These are phyloP conservation scores for Onychorhynchus coronatus DNA, from an alignment of 2,113 vertebrate genomes.

Conservation along the genomic window DNA sequence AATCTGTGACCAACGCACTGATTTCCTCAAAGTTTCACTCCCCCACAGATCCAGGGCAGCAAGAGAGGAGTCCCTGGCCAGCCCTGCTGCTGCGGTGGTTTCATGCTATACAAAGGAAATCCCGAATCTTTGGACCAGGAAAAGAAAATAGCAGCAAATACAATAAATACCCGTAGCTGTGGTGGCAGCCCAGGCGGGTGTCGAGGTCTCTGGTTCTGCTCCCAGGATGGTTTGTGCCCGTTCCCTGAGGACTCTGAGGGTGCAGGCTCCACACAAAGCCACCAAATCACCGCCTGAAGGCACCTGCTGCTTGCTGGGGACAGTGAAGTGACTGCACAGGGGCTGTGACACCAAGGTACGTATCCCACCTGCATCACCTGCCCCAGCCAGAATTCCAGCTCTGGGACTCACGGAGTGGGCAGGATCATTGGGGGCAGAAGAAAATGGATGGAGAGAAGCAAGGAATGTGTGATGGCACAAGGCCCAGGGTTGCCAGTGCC, in stretches of 20 bases:
- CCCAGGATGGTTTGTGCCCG: neutral
- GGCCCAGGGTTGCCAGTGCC: neutral
- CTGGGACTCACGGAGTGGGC: fast-evolving
- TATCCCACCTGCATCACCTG: neutral
- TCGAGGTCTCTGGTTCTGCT: neutral
- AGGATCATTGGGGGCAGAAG: neutral
- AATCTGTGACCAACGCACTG: neutral
- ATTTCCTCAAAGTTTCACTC: conserved; percentile 57
- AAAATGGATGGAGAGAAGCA: neutral
- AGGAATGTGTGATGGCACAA: fast-evolving
- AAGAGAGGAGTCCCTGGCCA: conserved; percentile 55
- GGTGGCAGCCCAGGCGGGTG: neutral
- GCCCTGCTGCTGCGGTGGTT: conserved; percentile 62
- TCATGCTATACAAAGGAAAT: conserved; percentile 46
- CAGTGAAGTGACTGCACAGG: neutral
- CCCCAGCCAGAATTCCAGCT: neutral
- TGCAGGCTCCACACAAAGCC: neutral
- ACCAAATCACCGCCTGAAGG: neutral
- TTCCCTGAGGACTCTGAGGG: neutral
- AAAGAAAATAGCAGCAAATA: conserved; percentile 33
- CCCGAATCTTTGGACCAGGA: conserved; percentile 46
- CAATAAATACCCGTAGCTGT: neutral
- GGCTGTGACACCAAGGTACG: neutral
- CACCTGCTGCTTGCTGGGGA: neutral
- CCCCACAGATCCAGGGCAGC: conserved; percentile 59